Evolutionary conservation across 2,888 invertebrate species (phyloP), one percentile per base, ranked within the genome.

Genomic region (Noctua fimbriata): DNA sequence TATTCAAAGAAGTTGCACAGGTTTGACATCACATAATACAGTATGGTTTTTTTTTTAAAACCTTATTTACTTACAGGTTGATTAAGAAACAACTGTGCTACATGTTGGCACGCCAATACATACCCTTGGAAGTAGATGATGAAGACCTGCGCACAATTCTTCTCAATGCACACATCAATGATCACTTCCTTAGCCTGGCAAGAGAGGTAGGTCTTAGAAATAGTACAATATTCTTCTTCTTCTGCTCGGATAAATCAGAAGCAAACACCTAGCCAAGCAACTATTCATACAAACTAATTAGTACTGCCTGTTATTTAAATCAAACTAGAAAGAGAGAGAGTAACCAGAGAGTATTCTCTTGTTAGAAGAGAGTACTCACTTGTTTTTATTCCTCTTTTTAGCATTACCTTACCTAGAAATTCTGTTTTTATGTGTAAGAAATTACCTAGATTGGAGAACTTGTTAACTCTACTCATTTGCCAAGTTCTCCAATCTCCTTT

Each of bases 31-130:
- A 16, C 28, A 28, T 55, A 32, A n/a, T 55, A 74, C 28, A 28
- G 60, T 7, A 32, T 2, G 5, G n/a, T n/a, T 28, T 9, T 60
- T n/a, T n/a, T 36, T 60, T 60, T 28, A 60, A 44, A 60, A 47
- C 49, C 9, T n/a, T 69, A 74, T 78, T 60, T 85, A 83, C 79
- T 95, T 97, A 58, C 93, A 99, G 98, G 77, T 97, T 98, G 41
- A 96, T 98, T 76, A 98, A 99, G 93, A 99, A 99, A 93, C 99
- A 99, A 94, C 96, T 99, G 92, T 99, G 99, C 24, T 99, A 99
- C 93, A 99, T 99, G 98, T 97, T 99, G 78, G 99, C 99, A 0
- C 97, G 99, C 1, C 99, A 99, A 92, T 99, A 99, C 95, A 97
- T 98, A 60, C 98, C 98, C 89, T 95, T 99, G 67, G 99, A 99